These are phyloP conservation scores for Dynastes tityus DNA, from an alignment of 2,888 invertebrate genomes.

Conservation along the genomic window DNA sequence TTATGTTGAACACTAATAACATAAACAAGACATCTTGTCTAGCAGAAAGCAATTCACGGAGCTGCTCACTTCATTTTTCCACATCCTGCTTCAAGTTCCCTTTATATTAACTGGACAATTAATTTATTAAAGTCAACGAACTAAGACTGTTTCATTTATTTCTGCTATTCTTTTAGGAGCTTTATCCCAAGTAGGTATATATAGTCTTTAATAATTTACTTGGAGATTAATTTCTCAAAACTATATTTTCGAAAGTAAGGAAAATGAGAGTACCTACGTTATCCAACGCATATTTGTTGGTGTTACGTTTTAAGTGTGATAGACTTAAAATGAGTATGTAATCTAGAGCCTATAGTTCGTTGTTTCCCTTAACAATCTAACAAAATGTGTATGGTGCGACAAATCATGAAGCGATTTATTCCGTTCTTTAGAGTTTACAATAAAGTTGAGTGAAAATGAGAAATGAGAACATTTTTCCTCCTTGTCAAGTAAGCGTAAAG, in stretches of 20 bases:
- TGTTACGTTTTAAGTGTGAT: neutral
- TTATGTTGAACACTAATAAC: conserved; percentile 62
- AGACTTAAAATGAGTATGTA: neutral
- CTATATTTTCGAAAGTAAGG: no score
- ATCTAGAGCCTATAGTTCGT: neutral
- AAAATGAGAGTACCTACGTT: no score
- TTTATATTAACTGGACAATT: conserved; percentile 30
- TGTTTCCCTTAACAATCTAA: conserved; percentile 1
- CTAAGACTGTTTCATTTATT: conserved; percentile 30
- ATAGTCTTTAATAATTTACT: no score
- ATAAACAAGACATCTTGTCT: conserved; percentile 64
- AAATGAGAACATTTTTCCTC: conserved; percentile 65
- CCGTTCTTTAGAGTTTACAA: conserved; percentile 63
- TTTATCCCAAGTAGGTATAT: no score
- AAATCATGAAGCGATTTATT: conserved; percentile 57
- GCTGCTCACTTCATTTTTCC: conserved; percentile 42
- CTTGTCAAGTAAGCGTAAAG: conserved; percentile 64
- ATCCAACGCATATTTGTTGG: no score
- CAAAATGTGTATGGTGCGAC: conserved; percentile 15
- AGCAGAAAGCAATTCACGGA: conserved; percentile 29
- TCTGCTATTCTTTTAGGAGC: neutral
- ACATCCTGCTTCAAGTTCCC: conserved; percentile 11
- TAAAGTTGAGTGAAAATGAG: conserved; percentile 66
- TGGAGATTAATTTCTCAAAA: no score
- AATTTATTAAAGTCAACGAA: conserved; percentile 44